phyloP scores from a whole-genome alignment of 2,797 vertebrate species.

The Balearica regulorum region DNA sequence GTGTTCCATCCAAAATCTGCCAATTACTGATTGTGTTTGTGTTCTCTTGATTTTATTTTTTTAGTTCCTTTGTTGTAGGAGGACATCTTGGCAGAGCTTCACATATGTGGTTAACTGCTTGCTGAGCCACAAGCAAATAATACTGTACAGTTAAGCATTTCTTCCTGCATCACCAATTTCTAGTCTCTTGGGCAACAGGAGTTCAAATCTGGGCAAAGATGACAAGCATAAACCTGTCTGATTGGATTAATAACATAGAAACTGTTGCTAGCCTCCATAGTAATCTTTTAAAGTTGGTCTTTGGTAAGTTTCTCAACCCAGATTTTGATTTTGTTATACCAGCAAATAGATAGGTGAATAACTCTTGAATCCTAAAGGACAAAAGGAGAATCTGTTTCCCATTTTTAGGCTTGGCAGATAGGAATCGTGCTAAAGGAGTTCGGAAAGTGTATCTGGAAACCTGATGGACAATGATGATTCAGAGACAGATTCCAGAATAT shows the following conservation, averaged over 20 bases:
- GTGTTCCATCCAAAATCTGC: conserved; percentile 21
- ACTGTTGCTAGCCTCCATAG: neutral
- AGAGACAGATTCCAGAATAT: neutral
- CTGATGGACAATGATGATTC: neutral
- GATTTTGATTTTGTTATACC: neutral
- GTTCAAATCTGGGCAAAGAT: conserved; percentile 51
- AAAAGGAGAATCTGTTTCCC: neutral
- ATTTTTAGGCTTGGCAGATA: neutral
- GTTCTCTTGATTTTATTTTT: neutral
- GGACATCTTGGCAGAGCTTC: conserved; percentile 34
- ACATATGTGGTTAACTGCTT: conserved; percentile 49
- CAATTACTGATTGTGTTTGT: conserved; percentile 39
- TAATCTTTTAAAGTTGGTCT: conserved; percentile 15
- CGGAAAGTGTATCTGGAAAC: neutral
- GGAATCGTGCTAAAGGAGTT: neutral
- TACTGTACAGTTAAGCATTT: conserved; percentile 52
- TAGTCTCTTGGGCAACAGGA: conserved; percentile 39
- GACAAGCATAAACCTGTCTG: conserved; percentile 20
- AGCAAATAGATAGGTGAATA: neutral
- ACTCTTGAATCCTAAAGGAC: neutral
- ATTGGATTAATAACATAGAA: conserved; percentile 38
- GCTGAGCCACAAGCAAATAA: conserved; percentile 50
- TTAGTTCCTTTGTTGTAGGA: conserved; percentile 61
- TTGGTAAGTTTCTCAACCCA: neutral
- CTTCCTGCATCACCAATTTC: conserved; percentile 56